Percentiles rank a stretch among this genome's conserved stretches.
phyloP scores from a whole-genome alignment of 2,113 vertebrate genomes.

The Thamnophis sirtalis region DNA sequence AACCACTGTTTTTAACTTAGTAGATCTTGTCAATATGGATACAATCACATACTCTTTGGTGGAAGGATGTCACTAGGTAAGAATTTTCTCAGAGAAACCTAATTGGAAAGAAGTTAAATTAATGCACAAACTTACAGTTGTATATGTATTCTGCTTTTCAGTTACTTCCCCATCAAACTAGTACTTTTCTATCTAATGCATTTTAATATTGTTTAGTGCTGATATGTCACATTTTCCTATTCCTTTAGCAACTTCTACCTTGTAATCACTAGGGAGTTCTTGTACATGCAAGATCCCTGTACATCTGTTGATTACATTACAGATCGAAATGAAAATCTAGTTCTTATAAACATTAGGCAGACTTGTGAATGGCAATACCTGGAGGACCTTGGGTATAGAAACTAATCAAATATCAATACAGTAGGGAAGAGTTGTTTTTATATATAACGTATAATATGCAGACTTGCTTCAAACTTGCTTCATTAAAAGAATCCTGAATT shows the following conservation, averaged over 20 bases:
- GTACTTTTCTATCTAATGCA: neutral
- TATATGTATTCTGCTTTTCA: constrained; percentile 26
- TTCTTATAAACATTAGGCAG: constrained; percentile 60
- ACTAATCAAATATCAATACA: constrained; percentile 67
- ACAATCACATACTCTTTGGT: neutral
- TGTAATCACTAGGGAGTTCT: constrained; percentile 59
- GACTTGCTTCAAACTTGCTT: constrained; percentile 48
- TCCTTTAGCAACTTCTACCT: constrained; percentile 56
- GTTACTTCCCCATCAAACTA: neutral
- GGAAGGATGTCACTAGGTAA: neutral
- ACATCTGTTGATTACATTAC: constrained; percentile 58
- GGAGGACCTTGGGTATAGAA: constrained; percentile 62
- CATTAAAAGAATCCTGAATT: constrained; percentile 47
- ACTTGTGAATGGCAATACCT: constrained; percentile 67
- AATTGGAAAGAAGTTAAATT: constrained; percentile 20
- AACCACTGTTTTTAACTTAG: constrained; percentile 7
- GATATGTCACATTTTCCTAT: constrained; percentile 50
- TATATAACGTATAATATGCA: constrained; percentile 54
- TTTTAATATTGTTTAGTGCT: constrained; percentile 44
- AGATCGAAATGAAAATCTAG: constrained; percentile 62
- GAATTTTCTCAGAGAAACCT: constrained; percentile 15
- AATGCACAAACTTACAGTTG: constrained; percentile 16
- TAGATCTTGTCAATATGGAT: neutral
- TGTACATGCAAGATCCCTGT: constrained; percentile 50
- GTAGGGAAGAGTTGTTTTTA: constrained; percentile 56